phyloP scores from a whole-genome alignment of 2,888 invertebrate genomes.

The Zygogramma bicolorata region DNA sequence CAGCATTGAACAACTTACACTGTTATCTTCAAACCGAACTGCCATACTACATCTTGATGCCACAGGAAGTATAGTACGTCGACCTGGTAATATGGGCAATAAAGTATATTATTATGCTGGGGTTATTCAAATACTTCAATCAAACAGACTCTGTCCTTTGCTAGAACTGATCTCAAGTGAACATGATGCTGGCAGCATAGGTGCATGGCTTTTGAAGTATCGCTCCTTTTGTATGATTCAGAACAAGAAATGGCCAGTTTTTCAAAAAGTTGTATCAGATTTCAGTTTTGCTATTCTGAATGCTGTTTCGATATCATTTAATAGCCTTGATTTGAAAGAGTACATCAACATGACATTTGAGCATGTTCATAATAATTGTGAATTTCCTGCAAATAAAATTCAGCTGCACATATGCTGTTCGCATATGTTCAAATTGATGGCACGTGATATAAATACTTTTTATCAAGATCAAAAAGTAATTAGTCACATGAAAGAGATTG shows the following conservation, averaged over 20 bases:
- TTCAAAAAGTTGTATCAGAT: constrained; percentile 38
- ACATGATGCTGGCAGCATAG: constrained; percentile 38
- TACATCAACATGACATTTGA: constrained; percentile 24
- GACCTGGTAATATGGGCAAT: constrained; percentile 26
- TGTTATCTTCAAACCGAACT: background rate
- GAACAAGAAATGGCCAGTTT: constrained; percentile 36
- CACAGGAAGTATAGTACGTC: constrained; percentile 41
- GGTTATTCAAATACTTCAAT: constrained; percentile 20
- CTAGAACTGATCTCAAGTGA: constrained; percentile 33
- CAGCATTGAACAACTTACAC: constrained; percentile 35
- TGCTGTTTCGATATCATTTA: constrained; percentile 33
- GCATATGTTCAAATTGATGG: constrained; percentile 25
- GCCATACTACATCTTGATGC: constrained; percentile 42
- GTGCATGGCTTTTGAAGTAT: too few relatives aligned
- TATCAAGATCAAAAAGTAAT: background rate
- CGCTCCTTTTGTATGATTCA: constrained; percentile 29
- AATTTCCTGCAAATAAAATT: constrained; percentile 6
- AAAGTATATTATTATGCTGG: constrained; percentile 39
- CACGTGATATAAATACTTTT: constrained; percentile 16
- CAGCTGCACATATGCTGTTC: constrained; percentile 19
- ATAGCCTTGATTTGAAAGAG: constrained; percentile 25
- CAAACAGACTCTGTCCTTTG: constrained; percentile 35
- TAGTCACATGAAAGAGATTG: constrained; percentile 18
- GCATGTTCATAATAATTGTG: background rate
- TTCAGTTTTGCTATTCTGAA: constrained; percentile 43